Conservation (phyloP, 2,888 invertebrate genomes). For the Diaphora mendica region DNA sequence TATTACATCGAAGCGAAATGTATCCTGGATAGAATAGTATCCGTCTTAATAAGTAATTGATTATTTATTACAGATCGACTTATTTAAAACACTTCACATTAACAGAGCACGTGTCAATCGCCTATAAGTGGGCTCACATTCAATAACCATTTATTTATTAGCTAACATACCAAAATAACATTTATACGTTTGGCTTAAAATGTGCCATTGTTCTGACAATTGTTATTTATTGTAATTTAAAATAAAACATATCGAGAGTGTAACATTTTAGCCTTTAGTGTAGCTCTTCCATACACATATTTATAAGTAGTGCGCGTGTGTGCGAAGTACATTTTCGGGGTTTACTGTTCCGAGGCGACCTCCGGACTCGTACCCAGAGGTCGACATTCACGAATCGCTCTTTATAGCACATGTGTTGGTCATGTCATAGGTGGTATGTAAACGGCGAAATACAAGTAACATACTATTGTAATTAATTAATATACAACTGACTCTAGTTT, state of each 20-base stretch:
- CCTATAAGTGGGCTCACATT: conserved; percentile 1
- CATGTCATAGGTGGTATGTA: conserved; percentile 68
- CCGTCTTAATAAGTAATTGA: not conserved
- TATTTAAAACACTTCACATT: not conserved
- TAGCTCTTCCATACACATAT: conserved; percentile 84
- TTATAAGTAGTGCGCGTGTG: conserved; percentile 69
- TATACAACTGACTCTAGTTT: conserved; percentile 84
- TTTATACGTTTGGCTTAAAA: conserved; percentile 68
- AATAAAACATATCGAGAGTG: conserved; percentile 82
- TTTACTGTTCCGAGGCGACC: conserved; percentile 32
- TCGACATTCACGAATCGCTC: conserved; percentile 57
- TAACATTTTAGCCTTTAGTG: conserved; percentile 84
- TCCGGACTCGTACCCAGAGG: conserved; percentile 22
- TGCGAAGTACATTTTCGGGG: conserved; percentile 55
- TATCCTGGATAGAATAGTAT: not conserved
- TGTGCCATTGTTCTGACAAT: conserved; percentile 80
- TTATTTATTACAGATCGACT: not conserved
- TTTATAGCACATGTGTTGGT: conserved; percentile 67
- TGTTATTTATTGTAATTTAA: conserved; percentile 80
- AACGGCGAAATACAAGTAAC: conserved; percentile 71
- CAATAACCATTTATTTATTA: conserved; percentile 17
- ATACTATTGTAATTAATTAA: conserved; percentile 73
- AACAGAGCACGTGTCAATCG: not conserved
- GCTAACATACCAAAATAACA: conserved; percentile 64
- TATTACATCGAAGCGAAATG: not conserved